Evolutionary conservation across 2,113 vertebrate species (phyloP), one percentile per base, ranked within the genome.

Genomic region (Podiceps cristatus): DNA sequence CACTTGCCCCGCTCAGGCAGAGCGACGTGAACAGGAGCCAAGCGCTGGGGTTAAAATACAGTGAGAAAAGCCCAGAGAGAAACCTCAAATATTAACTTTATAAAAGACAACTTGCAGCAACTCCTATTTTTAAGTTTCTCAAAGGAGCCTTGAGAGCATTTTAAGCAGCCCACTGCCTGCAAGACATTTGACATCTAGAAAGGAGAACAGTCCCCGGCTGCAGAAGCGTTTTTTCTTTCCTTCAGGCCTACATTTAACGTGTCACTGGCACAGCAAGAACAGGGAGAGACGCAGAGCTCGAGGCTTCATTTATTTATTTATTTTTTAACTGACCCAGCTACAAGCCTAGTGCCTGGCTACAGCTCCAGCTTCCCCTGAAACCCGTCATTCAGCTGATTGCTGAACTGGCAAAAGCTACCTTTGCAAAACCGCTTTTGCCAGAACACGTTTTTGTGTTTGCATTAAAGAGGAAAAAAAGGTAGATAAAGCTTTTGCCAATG

Each of bases 111-210:
- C 80, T 72, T 63, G 56, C 45, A 92, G 62, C 29, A 81, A 75
- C 44, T 81, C 62, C 71, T 89, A 58, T 78, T 95, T 93, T 93
- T 78, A 91, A 85, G 87, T 79, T 97, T 82, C 58, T 91, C 78
- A 90, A 76, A 95, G 53, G 50, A 94, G 58, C 81, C 78, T 76
- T 90, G 58, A 88, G 69, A 63, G 40, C 5, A 64, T 78, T 94
- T 86, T 62, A 55, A 81, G 69, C 59, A 77, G 64, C 19, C 37
- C 64, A 33, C 16, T 87, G 76, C 67, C 62, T 79, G 33, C 35
- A 60, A 90, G 77, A 69, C 37, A 68, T 79, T 42, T 75, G 77
- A 76, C 55, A 47, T 72, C 49, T 19, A 19, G 66, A 89, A 69
- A 66, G 35, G 10, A 84, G 53, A 87, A 93, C 17, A 24, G 55